Percentiles rank a stretch among this genome's conserved stretches.
phyloP scores from a whole-genome alignment of 2,888 invertebrate species.

The Idaea dimidiata region DNA sequence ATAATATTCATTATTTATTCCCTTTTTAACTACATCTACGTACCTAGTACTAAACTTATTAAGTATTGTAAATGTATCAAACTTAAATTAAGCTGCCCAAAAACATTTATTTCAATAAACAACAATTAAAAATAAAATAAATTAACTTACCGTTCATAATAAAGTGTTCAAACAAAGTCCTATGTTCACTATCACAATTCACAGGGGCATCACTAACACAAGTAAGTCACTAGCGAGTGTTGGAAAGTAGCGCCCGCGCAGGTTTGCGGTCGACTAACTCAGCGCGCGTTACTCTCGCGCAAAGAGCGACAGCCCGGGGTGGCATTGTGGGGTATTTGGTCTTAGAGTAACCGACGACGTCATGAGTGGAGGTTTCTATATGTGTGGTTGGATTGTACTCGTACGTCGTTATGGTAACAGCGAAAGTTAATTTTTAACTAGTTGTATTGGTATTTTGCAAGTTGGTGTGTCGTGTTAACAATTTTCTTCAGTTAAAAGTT shows the following conservation, averaged over 20 bases:
- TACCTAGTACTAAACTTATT: too few species aligned
- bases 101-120: not conserved
- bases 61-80: not conserved
- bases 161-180: constrained; percentile 30
- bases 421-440: constrained; percentile 6
- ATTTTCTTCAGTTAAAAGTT: not conserved
- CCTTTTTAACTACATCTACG: too few species aligned
- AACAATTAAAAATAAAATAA: constrained; percentile 12
- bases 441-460: not conserved
- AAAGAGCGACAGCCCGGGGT: constrained; percentile 5
- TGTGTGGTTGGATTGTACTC: not conserved
- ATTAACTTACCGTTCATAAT: not conserved
- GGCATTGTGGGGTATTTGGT: not conserved
- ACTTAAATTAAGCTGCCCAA: not conserved
- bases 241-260: constrained; percentile 44
- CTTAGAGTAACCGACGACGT: not conserved
- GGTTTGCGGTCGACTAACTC: constrained; percentile 42
- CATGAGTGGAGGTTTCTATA: not conserved
- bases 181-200: constrained; percentile 50
- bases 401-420: constrained; percentile 2
- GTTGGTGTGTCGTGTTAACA: not conserved
- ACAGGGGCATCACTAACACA: constrained; percentile 69
- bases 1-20: too few species aligned
- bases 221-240: constrained; percentile 27
- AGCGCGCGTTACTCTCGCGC: constrained; percentile 10